These are phyloP conservation scores for Vimba vimba DNA, from an alignment of 2,113 vertebrate species.

Conservation along the genomic window DNA sequence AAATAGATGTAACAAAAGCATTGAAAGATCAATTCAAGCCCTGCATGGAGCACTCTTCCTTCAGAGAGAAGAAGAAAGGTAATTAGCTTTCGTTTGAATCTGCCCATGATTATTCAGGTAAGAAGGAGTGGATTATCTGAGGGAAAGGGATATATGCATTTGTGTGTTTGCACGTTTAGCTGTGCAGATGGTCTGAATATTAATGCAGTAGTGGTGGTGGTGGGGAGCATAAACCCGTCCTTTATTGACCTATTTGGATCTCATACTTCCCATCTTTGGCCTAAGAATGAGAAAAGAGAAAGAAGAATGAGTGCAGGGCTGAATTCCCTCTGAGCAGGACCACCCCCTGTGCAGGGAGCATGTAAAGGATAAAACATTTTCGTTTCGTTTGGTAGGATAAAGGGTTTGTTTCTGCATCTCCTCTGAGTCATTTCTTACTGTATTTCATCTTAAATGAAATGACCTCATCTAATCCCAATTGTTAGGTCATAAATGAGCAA, in stretches of 20 bases:
- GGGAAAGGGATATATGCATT: conserved; percentile 21
- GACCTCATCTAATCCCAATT: background rate
- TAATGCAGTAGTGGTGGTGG: conserved; percentile 26
- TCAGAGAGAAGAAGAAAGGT: conserved; percentile 16
- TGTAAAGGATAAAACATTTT: conserved; percentile 3
- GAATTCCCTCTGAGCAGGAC: conserved; percentile 12
- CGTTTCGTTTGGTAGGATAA: background rate
- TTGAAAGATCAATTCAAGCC: conserved; percentile 32
- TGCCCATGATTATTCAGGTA: conserved; percentile 44
- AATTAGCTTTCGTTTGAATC: conserved; percentile 44
- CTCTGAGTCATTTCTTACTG: background rate
- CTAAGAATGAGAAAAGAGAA: background rate
- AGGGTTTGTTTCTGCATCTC: background rate
- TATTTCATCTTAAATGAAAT: background rate
- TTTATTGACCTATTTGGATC: conserved; percentile 47
- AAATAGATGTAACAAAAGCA: background rate
- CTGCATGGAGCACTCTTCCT: conserved; percentile 11
- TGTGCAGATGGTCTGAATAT: conserved; percentile 50
- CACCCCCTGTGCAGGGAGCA: background rate
- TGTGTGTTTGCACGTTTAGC: conserved; percentile 10
- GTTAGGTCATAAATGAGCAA: background rate
- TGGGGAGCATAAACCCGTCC: background rate
- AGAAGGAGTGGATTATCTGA: conserved; percentile 18
- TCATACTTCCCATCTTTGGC: conserved; percentile 12
- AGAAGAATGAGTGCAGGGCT: conserved; percentile 16